Conservation (phyloP, 2,797 vertebrate genomes). For the Sebastes hubbsi region DNA sequence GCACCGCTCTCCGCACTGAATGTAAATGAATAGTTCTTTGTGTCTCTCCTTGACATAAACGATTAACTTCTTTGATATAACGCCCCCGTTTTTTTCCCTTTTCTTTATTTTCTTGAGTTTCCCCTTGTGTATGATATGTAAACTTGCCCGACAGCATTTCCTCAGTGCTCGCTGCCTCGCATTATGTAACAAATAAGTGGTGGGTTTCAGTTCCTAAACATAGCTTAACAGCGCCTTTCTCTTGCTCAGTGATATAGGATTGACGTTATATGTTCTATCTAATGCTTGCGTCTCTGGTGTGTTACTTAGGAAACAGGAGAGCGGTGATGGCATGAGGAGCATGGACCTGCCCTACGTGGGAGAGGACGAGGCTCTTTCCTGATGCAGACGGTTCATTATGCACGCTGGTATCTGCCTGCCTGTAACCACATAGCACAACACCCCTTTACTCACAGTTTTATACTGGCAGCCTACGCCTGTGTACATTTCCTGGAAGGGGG, state of each 20-base stretch:
- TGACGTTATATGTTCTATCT: constrained; percentile 21
- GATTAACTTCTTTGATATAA: neutral
- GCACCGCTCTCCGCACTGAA: neutral
- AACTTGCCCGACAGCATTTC: constrained; percentile 10
- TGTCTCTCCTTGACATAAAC: neutral
- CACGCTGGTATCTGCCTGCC: constrained; percentile 37
- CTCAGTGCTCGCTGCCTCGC: neutral
- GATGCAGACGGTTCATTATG: constrained; percentile 73
- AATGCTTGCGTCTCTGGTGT: constrained; percentile 36
- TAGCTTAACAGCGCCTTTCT: neutral
- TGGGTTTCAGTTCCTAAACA: constrained; percentile 20
- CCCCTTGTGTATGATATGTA: neutral
- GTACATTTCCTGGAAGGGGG: constrained; percentile 18
- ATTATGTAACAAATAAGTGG: constrained; percentile 2
- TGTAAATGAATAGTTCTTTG: neutral
- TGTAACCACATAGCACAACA: constrained; percentile 49
- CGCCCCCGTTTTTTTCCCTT: neutral
- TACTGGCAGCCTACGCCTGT: constrained; percentile 23
- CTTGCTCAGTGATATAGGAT: neutral
- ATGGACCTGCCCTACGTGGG: constrained; percentile 86
- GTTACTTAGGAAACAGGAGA: constrained; percentile 91
- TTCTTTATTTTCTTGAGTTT: neutral
- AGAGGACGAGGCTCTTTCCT: constrained; percentile 90
- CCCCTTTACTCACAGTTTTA: constrained; percentile 62
- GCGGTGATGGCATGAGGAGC: constrained; percentile 85